These are phyloP conservation scores for Podarcis siculus DNA, from an alignment of 2,797 vertebrate genomes.

Conservation along the genomic window DNA sequence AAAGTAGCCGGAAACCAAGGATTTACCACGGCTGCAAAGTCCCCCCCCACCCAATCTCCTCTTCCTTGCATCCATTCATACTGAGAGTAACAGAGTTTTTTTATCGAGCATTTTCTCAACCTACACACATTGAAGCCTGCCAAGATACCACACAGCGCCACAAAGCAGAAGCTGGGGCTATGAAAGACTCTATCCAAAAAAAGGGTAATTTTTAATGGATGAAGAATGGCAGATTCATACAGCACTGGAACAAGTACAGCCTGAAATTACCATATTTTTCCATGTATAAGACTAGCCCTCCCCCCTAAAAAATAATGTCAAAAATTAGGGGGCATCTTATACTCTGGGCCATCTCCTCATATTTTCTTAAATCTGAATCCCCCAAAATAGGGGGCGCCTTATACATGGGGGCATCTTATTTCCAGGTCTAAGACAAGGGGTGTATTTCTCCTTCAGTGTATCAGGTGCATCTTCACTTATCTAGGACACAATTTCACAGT, in stretches of 20 bases:
- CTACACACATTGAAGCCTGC: background rate
- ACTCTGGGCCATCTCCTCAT: too few species aligned
- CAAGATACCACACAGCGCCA: background rate
- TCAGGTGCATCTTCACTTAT: background rate
- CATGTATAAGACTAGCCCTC: too few species aligned
- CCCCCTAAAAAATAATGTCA: too few species aligned
- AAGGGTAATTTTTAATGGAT: background rate
- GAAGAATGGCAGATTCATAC: background rate
- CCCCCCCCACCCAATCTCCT: background rate
- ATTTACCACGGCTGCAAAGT: background rate
- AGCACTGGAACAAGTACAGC: background rate
- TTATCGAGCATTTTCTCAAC: background rate
- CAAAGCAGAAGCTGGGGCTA: background rate
- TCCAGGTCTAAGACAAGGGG: background rate
- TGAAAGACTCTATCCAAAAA: background rate
- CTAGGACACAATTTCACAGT: background rate
- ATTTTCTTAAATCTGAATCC: too few species aligned
- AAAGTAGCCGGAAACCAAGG: background rate
- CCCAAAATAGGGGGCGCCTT: too few species aligned
- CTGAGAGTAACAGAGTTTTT: background rate
- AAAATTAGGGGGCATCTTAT: too few species aligned
- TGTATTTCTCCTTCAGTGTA: background rate
- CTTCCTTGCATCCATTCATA: slow-evolving; percentile 1
- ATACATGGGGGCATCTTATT: background rate
- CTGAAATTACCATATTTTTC: background rate